These are phyloP conservation scores for Nautilus pompilius DNA, from an alignment of 1,140 invertebrate genomes.

Conservation along the genomic window DNA sequence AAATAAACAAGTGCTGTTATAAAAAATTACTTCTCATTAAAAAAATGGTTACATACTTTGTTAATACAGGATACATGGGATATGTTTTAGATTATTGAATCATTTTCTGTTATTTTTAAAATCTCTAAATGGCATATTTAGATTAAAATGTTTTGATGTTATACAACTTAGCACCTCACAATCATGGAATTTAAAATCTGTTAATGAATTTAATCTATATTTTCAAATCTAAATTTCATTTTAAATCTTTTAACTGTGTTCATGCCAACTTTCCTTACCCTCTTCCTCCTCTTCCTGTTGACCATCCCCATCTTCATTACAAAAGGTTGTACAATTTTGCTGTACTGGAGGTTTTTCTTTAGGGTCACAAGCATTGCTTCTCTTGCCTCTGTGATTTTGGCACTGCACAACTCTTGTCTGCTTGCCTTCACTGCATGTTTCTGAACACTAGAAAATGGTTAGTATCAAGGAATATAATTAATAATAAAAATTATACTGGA, in stretches of 20 bases:
- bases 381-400: constrained; percentile 57
- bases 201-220: constrained; percentile 1
- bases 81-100: no score
- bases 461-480: not conserved
- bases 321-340: constrained; percentile 23
- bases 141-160: no score
- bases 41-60: no score
- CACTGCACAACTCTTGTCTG: constrained; percentile 68
- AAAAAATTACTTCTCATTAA: no score
- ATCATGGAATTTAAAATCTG: not conserved
- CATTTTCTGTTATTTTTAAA: no score
- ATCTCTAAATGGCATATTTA: no score
- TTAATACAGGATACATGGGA: no score
- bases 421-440: constrained; percentile 66
- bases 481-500: not conserved
- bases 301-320: no score
- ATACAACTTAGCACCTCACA: no score
- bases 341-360: constrained; percentile 17
- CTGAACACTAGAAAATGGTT: constrained; percentile 64
- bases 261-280: constrained; percentile 1
- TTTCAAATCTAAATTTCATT: not conserved
- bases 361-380: constrained; percentile 28
- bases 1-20: no score
- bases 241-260: not conserved
- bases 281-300: no score